These are phyloP conservation scores for Pemphredon lugubris DNA, from an alignment of 2,888 invertebrate species.

Conservation along the genomic window DNA sequence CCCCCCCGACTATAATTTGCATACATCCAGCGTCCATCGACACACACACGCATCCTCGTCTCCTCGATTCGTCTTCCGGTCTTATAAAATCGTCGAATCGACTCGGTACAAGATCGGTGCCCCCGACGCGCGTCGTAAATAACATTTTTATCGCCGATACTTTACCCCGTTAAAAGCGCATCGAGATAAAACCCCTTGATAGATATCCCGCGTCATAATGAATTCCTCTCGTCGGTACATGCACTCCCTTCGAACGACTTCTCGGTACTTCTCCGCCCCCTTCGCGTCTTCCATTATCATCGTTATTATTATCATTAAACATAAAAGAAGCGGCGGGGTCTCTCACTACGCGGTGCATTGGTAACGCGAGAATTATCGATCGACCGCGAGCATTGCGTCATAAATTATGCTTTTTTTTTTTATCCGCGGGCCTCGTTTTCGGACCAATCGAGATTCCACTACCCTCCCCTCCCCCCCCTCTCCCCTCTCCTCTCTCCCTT, in stretches of 20 bases:
- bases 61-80: too few species aligned
- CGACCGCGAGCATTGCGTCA: conserved; percentile 51
- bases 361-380: conserved; percentile 63
- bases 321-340: conserved; percentile 11
- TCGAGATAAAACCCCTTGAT: conserved; percentile 40
- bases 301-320: conserved; percentile 49
- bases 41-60: too few species aligned
- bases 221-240: conserved; percentile 40
- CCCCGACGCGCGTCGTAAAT: conserved; percentile 15
- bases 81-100: conserved; percentile 2
- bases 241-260: conserved; percentile 32
- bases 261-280: conserved; percentile 42
- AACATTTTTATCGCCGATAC: conserved; percentile 24
- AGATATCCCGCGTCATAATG: conserved; percentile 45
- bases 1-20: too few species aligned
- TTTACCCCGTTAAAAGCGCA: conserved; percentile 21
- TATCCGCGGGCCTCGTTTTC: conserved; percentile 62
- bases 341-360: conserved; percentile 19
- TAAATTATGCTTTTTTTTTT: conserved; percentile 65
- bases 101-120: neutral
- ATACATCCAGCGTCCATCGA: too few species aligned
- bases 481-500: conserved; percentile 13
- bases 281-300: conserved; percentile 18
- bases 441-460: conserved; percentile 16
- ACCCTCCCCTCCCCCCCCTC: conserved; percentile 14